Evolutionary conservation across 2,888 invertebrate species (phyloP).

Genomic region (Steinernema hermaphroditum): DNA sequence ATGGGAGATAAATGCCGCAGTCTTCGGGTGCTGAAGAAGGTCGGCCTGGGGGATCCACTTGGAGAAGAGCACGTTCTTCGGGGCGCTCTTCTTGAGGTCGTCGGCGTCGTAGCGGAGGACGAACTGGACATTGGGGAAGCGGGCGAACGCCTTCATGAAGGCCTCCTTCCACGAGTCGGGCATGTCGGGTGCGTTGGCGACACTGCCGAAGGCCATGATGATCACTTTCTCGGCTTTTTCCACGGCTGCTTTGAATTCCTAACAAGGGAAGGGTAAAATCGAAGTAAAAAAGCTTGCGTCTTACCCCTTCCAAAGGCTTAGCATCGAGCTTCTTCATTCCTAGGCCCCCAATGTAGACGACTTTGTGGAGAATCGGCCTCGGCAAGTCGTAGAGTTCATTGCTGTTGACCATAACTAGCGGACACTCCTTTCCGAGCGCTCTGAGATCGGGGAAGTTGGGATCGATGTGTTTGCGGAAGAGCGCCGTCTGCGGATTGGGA

Average conservation of each 20-base stretch:
- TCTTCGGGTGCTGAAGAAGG: slow-evolving; percentile 39
- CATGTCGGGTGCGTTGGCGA: not conserved
- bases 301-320: slow-evolving; percentile 44
- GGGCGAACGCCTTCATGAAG: slow-evolving; percentile 43
- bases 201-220: not conserved
- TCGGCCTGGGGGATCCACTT: slow-evolving; percentile 58
- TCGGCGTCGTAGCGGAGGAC: slow-evolving; percentile 39
- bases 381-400: slow-evolving; percentile 57
- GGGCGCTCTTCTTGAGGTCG: slow-evolving; percentile 21
- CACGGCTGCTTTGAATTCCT: slow-evolving; percentile 7
- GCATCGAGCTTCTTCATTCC: slow-evolving; percentile 51
- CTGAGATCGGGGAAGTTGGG: slow-evolving; percentile 52
- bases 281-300: too few species aligned
- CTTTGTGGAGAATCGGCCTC: slow-evolving; percentile 53
- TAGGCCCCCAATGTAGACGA: slow-evolving; percentile 56
- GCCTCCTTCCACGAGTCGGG: slow-evolving; percentile 33
- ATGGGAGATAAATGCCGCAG: slow-evolving; percentile 34
- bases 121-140: slow-evolving; percentile 49
- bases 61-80: slow-evolving; percentile 48
- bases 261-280: not conserved
- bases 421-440: slow-evolving; percentile 41
- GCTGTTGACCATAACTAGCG: slow-evolving; percentile 51
- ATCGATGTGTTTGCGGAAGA: slow-evolving; percentile 51
- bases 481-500: slow-evolving; percentile 39
- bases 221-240: slow-evolving; percentile 19